phyloP scores from a whole-genome alignment of 2,113 vertebrate species.

The Solea solea region DNA sequence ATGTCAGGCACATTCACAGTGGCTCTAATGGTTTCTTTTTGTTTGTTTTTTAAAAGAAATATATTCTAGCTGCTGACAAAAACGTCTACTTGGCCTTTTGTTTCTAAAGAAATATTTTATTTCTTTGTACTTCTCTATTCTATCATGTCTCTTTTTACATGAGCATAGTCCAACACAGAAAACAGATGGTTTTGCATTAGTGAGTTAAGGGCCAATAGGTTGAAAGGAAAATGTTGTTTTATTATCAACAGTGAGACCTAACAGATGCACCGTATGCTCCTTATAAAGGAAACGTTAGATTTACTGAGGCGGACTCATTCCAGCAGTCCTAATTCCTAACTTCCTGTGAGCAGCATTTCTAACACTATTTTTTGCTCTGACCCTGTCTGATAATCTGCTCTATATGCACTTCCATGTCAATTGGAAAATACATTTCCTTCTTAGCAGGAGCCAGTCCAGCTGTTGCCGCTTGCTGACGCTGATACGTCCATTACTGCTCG shows the following conservation, averaged over 20 bases:
- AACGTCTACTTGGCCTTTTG: not conserved
- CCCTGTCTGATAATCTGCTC: slow-evolving; percentile 48
- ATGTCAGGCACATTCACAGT: not conserved
- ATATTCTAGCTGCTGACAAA: not conserved
- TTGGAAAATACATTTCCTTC: slow-evolving; percentile 58
- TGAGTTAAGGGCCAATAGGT: slow-evolving; percentile 8
- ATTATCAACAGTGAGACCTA: not conserved
- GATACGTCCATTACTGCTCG: slow-evolving; percentile 46
- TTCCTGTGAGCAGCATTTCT: slow-evolving; percentile 23
- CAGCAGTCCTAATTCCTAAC: slow-evolving; percentile 13
- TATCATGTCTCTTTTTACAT: not conserved
- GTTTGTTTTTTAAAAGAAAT: not conserved
- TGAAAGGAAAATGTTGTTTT: slow-evolving; percentile 5
- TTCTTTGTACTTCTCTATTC: not conserved
- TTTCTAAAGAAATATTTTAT: slow-evolving; percentile 7
- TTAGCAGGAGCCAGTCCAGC: slow-evolving; percentile 55
- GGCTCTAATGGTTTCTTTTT: slow-evolving; percentile 5
- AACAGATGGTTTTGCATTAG: slow-evolving; percentile 16
- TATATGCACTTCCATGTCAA: slow-evolving; percentile 60
- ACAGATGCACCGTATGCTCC: slow-evolving; percentile 4
- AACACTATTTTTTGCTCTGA: slow-evolving; percentile 17
- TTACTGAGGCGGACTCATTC: slow-evolving; percentile 1
- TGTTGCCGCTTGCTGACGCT: slow-evolving; percentile 50
- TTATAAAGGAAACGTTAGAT: slow-evolving; percentile 16
- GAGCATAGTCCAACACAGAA: not conserved